A percentile compares a stretch with the other conserved stretches of the same genome.
Evolutionary conservation across 1,140 invertebrate species (phyloP).

Genomic region (Zophobas morio): DNA sequence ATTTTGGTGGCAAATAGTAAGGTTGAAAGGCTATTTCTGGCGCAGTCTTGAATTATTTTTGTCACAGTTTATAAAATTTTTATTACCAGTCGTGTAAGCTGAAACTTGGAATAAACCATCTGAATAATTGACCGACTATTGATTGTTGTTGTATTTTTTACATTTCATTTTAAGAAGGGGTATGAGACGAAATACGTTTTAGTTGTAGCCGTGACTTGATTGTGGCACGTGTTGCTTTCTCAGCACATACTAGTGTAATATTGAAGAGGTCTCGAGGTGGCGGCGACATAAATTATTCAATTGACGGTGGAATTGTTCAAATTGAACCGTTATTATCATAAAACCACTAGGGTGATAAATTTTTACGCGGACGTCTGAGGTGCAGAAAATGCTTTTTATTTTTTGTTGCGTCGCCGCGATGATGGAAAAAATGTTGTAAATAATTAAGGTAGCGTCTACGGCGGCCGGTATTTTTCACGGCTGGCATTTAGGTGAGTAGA

Average conservation of each 20-base stretch:
- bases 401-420: neutral
- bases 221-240: constrained; percentile 33
- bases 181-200: constrained; percentile 17
- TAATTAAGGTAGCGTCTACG: neutral
- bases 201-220: neutral
- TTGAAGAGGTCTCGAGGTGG: constrained; percentile 26
- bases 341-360: constrained; percentile 7
- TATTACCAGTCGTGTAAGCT: constrained; percentile 12
- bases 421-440: neutral
- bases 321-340: constrained; percentile 11
- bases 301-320: constrained; percentile 17
- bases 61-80: constrained; percentile 25
- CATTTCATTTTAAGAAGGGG: neutral
- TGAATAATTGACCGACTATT: constrained; percentile 36
- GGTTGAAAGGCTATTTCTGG: constrained; percentile 60
- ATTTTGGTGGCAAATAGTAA: constrained; percentile 60
- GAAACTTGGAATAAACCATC: constrained; percentile 5
- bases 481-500: neutral
- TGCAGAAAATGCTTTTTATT: neutral
- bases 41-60: constrained; percentile 5
- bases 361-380: neutral
- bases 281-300: constrained; percentile 26
- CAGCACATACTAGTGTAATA: constrained; percentile 4
- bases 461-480: neutral
- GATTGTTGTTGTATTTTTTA: constrained; percentile 2